A percentile compares a stretch with the other conserved stretches of the same genome.
Evolutionary conservation across 2,113 vertebrate genomes (phyloP).

Genomic region (Melanerpes aurifrons): DNA sequence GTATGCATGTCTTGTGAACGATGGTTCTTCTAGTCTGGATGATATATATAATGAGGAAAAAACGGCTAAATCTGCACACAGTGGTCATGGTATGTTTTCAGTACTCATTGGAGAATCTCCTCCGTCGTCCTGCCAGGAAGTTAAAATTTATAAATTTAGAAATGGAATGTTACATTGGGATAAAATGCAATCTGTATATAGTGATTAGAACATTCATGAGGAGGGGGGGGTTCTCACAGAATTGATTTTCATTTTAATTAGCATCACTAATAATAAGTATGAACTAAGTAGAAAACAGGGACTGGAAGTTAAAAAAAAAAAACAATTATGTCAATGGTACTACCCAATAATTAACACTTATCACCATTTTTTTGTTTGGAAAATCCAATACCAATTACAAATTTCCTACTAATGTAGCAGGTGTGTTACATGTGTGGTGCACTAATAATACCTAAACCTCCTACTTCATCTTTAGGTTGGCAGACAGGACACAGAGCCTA

Average conservation of each 20-base stretch:
- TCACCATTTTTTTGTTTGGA: neutral
- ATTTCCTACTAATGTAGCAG: neutral
- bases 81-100: neutral
- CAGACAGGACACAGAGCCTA: neutral
- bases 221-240: neutral
- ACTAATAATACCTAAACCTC: neutral
- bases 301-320: rapidly evolving
- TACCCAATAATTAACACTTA: neutral
- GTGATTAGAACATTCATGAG: neutral
- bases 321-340: neutral
- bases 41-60: neutral
- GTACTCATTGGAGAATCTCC: neutral
- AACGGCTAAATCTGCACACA: neutral
- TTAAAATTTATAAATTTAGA: neutral
- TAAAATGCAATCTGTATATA: neutral
- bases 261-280: neutral
- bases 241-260: neutral
- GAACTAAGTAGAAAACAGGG: neutral
- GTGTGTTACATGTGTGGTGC: neutral
- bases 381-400: neutral
- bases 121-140: neutral
- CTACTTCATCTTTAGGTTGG: neutral
- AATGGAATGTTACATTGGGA: neutral
- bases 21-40: neutral
- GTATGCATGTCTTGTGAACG: neutral